Evolutionary conservation across 2,113 vertebrate species (phyloP).

Genomic region (Phalacrocorax aristotelis): DNA sequence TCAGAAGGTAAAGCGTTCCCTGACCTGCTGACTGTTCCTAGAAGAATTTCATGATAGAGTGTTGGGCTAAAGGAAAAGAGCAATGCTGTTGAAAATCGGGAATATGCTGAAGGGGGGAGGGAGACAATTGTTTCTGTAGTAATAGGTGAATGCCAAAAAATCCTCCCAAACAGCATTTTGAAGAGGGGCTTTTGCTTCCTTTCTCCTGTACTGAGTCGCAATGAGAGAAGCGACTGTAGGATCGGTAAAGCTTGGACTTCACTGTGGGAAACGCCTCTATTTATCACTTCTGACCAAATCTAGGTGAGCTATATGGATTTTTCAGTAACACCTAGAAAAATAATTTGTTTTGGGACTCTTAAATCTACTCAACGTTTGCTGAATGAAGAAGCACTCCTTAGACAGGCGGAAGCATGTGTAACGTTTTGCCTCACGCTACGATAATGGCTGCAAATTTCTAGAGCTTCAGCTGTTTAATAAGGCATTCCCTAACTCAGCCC

Average conservation of each 20-base stretch:
- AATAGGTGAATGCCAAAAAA: neutral
- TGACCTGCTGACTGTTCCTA: neutral
- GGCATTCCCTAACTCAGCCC: neutral
- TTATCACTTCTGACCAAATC: neutral
- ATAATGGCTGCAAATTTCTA: neutral
- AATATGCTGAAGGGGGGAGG: neutral
- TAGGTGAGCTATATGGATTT: rapidly evolving
- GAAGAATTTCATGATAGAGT: neutral
- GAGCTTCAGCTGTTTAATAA: neutral
- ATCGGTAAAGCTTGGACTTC: neutral
- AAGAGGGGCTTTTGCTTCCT: neutral
- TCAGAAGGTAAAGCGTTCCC: neutral
- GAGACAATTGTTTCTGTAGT: neutral
- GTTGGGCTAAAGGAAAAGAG: neutral
- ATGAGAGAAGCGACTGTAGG: neutral
- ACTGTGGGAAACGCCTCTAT: neutral
- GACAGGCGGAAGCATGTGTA: neutral
- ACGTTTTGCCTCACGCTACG: neutral
- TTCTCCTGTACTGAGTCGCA: neutral
- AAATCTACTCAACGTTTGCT: neutral
- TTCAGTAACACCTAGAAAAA: neutral
- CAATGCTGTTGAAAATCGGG: neutral
- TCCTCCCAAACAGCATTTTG: neutral
- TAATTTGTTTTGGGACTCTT: neutral
- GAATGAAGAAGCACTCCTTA: neutral